Percentiles rank a stretch among this genome's conserved stretches.
phyloP scores from a whole-genome alignment of 92 coral and sea anemone species.

The Epizoanthus rinbou region DNA sequence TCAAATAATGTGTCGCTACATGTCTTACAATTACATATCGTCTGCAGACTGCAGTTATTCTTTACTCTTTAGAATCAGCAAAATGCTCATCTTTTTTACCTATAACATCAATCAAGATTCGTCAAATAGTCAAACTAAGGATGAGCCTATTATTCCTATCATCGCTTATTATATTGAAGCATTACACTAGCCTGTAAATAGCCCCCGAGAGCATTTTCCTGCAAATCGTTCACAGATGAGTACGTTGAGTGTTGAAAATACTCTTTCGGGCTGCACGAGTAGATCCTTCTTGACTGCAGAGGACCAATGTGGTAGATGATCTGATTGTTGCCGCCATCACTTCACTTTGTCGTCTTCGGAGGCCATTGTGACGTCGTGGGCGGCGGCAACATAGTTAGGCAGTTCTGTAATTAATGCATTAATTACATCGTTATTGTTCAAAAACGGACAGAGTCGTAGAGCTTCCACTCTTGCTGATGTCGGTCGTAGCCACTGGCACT shows the following conservation, averaged over 20 bases:
- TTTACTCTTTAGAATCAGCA: too few species aligned
- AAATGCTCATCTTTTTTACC: too few species aligned
- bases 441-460: slow-evolving; percentile 23
- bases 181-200: slow-evolving; percentile 56
- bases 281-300: slow-evolving; percentile 52
- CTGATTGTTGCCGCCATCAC: slow-evolving; percentile 54
- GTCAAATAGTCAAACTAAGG: too few species aligned
- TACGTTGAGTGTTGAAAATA: too few species aligned
- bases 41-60: too few species aligned
- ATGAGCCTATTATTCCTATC: too few species aligned
- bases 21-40: too few species aligned
- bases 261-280: slow-evolving; percentile 45
- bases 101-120: too few species aligned
- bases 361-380: slow-evolving; percentile 43
- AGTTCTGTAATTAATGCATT: slow-evolving; percentile 43
- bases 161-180: slow-evolving; percentile 52
- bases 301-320: slow-evolving; percentile 46
- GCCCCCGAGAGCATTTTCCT: too few species aligned
- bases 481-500: slow-evolving; percentile 51
- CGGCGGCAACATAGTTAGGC: slow-evolving; percentile 45
- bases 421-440: slow-evolving; percentile 38
- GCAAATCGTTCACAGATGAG: too few species aligned
- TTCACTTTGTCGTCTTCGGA: slow-evolving; percentile 61
- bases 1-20: too few species aligned
- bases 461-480: slow-evolving; percentile 41